A percentile compares a stretch with the other conserved stretches of the same genome.
These are phyloP conservation scores for Hippocampus abdominalis DNA, from an alignment of 2,113 vertebrate genomes.

Conservation along the genomic window DNA sequence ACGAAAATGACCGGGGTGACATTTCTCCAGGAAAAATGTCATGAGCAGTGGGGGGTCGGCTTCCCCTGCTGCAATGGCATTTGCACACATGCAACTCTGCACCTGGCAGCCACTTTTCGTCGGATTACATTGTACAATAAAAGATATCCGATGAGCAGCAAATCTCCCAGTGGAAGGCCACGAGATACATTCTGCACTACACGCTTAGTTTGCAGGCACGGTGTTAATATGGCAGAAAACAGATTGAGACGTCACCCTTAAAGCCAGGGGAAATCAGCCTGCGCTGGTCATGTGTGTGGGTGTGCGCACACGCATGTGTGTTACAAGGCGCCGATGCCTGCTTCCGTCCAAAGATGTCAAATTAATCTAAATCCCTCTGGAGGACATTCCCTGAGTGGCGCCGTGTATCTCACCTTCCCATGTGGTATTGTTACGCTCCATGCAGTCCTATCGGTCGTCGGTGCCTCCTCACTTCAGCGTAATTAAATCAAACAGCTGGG, in stretches of 20 bases:
- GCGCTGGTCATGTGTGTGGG: slow-evolving; percentile 36
- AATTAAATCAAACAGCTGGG: slow-evolving; percentile 54
- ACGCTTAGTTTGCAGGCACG: slow-evolving; percentile 38
- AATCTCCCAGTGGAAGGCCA: slow-evolving; percentile 47
- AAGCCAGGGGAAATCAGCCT: slow-evolving; percentile 61
- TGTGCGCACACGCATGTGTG: slow-evolving; percentile 17
- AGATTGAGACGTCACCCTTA: slow-evolving; percentile 60
- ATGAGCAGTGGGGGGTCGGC: slow-evolving; percentile 54
- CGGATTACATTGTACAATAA: slow-evolving; percentile 52
- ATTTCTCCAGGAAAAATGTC: slow-evolving; percentile 72
- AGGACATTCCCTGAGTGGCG: slow-evolving; percentile 24
- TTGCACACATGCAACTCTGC: slow-evolving; percentile 48
- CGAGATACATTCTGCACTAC: slow-evolving; percentile 43
- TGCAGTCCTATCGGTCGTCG: slow-evolving; percentile 31
- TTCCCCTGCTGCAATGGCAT: slow-evolving; percentile 58
- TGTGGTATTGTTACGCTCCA: slow-evolving; percentile 23
- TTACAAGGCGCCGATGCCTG: background rate
- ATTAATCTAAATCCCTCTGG: slow-evolving; percentile 31
- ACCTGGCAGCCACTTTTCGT: slow-evolving; percentile 43
- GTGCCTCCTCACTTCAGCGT: slow-evolving; percentile 39
- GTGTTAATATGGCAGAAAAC: slow-evolving; percentile 64
- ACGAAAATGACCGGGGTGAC: slow-evolving; percentile 62
- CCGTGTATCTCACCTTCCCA: slow-evolving; percentile 27
- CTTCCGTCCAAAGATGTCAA: slow-evolving; percentile 20
- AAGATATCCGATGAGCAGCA: slow-evolving; percentile 50